A percentile compares a stretch with the other conserved stretches of the same genome.
Evolutionary conservation across 2,797 vertebrate species (phyloP).

Genomic region (Trichosurus vulpecula): DNA sequence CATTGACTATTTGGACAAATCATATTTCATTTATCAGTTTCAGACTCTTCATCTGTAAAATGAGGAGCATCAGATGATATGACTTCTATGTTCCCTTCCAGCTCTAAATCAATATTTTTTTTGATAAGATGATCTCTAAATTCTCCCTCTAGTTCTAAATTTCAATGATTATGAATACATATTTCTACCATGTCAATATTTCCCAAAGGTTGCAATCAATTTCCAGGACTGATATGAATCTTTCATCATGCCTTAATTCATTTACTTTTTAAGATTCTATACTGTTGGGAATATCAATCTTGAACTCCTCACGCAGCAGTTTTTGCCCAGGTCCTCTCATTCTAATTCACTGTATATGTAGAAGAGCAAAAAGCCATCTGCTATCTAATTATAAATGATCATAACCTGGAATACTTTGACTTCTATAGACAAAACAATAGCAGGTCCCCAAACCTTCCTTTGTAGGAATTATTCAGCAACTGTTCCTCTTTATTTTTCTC

Average conservation of each 20-base stretch:
- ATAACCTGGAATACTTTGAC: constrained; percentile 9
- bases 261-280: neutral
- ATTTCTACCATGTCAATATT: neutral
- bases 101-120: neutral
- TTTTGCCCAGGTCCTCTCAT: neutral
- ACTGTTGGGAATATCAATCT: neutral
- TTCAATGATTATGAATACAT: neutral
- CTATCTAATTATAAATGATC: neutral
- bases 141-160: neutral
- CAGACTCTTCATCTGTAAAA: neutral
- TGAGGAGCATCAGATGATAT: neutral
- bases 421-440: neutral
- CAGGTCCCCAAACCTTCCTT: constrained; percentile 22
- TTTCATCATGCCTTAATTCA: neutral
- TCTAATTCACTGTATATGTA: neutral
- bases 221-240: neutral
- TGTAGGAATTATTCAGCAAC: neutral
- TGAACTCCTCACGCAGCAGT: neutral
- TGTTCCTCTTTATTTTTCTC: constrained; percentile 4
- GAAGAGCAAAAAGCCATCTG: neutral
- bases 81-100: neutral
- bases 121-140: neutral
- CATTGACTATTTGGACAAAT: neutral
- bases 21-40: neutral
- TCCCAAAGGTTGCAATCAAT: neutral